These are phyloP conservation scores for Colletes latitarsis DNA, from an alignment of 1,140 invertebrate species.

Conservation along the genomic window DNA sequence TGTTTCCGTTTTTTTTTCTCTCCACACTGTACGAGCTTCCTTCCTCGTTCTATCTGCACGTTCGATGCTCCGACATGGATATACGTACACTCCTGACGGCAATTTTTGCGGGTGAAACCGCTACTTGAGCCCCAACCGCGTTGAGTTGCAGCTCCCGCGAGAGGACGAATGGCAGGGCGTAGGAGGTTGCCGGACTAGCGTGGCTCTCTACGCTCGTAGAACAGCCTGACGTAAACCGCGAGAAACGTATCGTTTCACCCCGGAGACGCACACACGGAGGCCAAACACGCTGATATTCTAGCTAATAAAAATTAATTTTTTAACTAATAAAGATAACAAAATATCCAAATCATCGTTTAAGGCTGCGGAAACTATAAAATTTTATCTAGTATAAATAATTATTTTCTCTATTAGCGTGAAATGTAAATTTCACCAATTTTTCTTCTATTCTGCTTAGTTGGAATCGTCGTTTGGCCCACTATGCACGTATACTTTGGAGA, in stretches of 20 bases:
- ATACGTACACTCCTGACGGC: constrained; percentile 46
- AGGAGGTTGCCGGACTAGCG: not conserved
- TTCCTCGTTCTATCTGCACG: not conserved
- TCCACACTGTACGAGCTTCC: constrained; percentile 5
- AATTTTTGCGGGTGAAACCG: constrained; percentile 56
- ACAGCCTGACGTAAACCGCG: constrained; percentile 27
- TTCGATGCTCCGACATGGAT: constrained; percentile 22
- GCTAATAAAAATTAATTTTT: no score
- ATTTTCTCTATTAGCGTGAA: no score
- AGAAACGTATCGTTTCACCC: constrained; percentile 41
- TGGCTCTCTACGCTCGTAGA: not conserved
- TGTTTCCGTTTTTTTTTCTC: not conserved
- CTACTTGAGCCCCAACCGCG: constrained; percentile 35
- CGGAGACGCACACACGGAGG: constrained; percentile 6
- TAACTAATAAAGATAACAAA: no score
- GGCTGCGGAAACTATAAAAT: no score
- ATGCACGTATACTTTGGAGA: no score
- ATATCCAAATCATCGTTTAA: no score
- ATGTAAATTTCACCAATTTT: no score
- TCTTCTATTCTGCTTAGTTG: no score
- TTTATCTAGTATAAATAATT: no score
- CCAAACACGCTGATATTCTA: no score
- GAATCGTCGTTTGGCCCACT: no score
- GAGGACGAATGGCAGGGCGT: constrained; percentile 26
- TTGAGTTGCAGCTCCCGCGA: constrained; percentile 55